Evolutionary conservation across 2,888 invertebrate genomes (phyloP), one percentile per base, ranked within the genome.

Genomic region (Harpalus rufipes): DNA sequence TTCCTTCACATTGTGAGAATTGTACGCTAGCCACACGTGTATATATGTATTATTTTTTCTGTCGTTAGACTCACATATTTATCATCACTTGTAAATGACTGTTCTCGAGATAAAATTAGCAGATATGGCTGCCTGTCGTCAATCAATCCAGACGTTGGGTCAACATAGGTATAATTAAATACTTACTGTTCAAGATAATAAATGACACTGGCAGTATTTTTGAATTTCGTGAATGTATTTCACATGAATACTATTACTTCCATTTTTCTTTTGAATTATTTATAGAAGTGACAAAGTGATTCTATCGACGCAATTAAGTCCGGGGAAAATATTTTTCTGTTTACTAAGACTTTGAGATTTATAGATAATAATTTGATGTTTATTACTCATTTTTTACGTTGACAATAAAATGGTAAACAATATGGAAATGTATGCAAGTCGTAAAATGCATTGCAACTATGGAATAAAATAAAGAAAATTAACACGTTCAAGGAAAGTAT

Each of bases 91-190:
- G 8, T n/a, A 51, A 76, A 76, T 76, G 18, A 56, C 76, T 44
- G 21, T 21, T 44, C 44, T 76, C 18, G 0, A 76, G 76, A 76
- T 76, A 51, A 76, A 76, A 76, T 76, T 76, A 76, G 41, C n/a
- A 76, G 76, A 76, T 76, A 76, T 18, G 10, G 10, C 10, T n/a
- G 32, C n/a, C 5, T 39, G 68, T 76, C 76, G 76, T 76, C 76
- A 76, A 76, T 76, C 76, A 76, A 44, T 51, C 51, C 12, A 76
- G 76, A 76, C 76, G 44, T 44, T 44, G 16, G 44, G 76, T 51
- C 51, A 76, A 76, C 76, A 76, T 44, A 51, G 18, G 68, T 51
- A 51, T 76, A 76, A 76, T 76, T 76, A 76, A 44, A 76, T 76
- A 51, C 16, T 76, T 76, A 68, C 68, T 25, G 14, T 14, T 68